phyloP scores from a whole-genome alignment of 2,113 vertebrate species.

The Thinocorus orbignyianus region DNA sequence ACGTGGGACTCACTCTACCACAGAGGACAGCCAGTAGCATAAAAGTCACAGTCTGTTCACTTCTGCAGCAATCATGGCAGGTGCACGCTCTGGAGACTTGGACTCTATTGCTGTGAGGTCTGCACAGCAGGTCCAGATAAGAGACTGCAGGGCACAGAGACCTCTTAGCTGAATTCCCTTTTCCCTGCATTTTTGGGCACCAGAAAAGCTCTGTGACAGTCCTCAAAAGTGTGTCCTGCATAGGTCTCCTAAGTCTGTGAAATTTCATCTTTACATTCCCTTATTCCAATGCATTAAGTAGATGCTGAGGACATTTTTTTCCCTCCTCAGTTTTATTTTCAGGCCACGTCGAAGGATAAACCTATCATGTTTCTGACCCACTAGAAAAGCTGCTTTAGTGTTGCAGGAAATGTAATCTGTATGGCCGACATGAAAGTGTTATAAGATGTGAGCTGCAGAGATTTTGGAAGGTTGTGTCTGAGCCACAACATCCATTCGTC shows the following conservation, averaged over 20 bases:
- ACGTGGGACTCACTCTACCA: rapidly evolving
- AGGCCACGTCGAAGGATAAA: slow-evolving; percentile 20
- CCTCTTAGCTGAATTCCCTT: neutral
- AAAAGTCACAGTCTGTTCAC: neutral
- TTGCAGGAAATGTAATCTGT: slow-evolving; percentile 69
- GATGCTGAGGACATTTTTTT: neutral
- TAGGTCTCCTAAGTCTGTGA: neutral
- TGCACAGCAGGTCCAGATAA: neutral
- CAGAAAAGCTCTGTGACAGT: neutral
- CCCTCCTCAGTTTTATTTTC: neutral
- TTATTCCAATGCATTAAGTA: neutral
- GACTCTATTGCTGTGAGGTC: neutral
- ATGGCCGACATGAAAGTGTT: slow-evolving; percentile 65
- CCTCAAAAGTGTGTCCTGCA: neutral
- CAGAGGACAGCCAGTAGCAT: neutral
- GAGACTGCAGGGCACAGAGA: neutral
- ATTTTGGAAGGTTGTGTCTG: slow-evolving; percentile 67
- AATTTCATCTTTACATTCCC: neutral
- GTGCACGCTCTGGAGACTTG: rapidly evolving
- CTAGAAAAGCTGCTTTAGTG: slow-evolving; percentile 59
- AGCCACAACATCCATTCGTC: slow-evolving; percentile 64
- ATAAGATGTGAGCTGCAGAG: slow-evolving; percentile 54
- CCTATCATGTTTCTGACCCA: slow-evolving; percentile 68
- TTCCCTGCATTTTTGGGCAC: neutral
- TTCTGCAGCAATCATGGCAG: neutral